These are phyloP conservation scores for Brenthis ino DNA, from an alignment of 2,888 invertebrate species.

Conservation along the genomic window DNA sequence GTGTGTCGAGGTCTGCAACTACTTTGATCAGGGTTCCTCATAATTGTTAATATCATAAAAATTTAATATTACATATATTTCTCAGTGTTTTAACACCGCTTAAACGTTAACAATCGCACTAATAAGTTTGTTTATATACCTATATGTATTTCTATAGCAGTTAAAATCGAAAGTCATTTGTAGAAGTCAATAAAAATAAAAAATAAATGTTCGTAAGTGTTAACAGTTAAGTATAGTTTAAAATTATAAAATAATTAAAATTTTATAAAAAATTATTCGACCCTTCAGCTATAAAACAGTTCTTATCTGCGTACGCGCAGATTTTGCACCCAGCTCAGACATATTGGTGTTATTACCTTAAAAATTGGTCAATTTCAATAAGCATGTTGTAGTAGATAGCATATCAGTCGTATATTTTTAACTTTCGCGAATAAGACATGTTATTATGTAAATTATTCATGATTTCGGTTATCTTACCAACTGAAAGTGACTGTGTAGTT, in stretches of 20 bases:
- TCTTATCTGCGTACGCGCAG: slow-evolving; percentile 54
- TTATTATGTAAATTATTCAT: slow-evolving; percentile 34
- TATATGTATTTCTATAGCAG: too few species aligned
- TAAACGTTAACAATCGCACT: not conserved
- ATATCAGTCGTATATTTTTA: slow-evolving; percentile 30
- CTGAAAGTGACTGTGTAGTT: slow-evolving; percentile 11
- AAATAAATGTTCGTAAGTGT: not conserved
- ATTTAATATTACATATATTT: slow-evolving; percentile 9
- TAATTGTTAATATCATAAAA: slow-evolving; percentile 16
- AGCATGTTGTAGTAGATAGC: slow-evolving; percentile 33
- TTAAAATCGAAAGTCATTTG: too few species aligned
- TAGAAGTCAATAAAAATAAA: not conserved
- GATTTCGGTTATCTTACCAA: slow-evolving; percentile 22
- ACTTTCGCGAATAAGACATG: slow-evolving; percentile 33
- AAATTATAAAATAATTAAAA: not conserved
- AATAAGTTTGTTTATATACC: not conserved
- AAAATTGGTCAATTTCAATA: slow-evolving; percentile 37
- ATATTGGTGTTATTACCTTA: slow-evolving; percentile 33
- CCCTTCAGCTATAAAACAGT: slow-evolving; percentile 21
- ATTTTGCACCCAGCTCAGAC: slow-evolving; percentile 46
- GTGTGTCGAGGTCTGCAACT: slow-evolving; percentile 47
- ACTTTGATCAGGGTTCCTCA: slow-evolving; percentile 29
- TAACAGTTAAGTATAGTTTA: not conserved
- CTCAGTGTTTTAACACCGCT: not conserved
- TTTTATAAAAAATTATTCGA: slow-evolving; percentile 15